Evolutionary conservation across 92 coral and sea anemone genomes (phyloP).

Genomic region (Porites lobata): DNA sequence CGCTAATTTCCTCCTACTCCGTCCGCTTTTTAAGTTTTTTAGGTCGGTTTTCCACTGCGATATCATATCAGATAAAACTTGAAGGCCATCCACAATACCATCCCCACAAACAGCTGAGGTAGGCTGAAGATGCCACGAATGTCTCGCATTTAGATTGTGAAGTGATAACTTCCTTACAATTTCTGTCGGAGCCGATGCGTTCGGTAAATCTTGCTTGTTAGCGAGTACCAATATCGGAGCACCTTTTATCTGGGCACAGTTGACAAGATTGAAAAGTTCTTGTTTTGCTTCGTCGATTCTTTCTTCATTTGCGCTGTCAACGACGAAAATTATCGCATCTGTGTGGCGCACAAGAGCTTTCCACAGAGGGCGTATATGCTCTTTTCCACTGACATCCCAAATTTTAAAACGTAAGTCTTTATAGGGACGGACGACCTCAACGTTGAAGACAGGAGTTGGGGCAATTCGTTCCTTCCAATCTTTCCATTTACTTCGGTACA

Average conservation of each 20-base stretch:
- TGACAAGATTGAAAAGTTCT: constrained; percentile 93
- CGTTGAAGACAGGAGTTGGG: constrained; percentile 96
- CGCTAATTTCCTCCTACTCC: constrained; percentile 64
- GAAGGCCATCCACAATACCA: constrained; percentile 90
- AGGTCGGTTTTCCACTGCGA: constrained; percentile 89
- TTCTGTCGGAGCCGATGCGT: constrained; percentile 86
- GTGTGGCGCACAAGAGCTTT: constrained; percentile 93
- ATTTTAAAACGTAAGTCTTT: constrained; percentile 91
- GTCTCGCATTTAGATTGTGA: constrained; percentile 80
- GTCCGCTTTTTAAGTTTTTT: constrained; percentile 73
- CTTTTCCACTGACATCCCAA: constrained; percentile 99
- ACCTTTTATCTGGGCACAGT: constrained; percentile 94
- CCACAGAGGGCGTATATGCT: constrained; percentile 98
- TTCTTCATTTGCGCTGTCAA: constrained; percentile 91
- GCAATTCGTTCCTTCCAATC: constrained; percentile 72
- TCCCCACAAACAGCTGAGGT: constrained; percentile 94
- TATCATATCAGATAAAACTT: constrained; percentile 91
- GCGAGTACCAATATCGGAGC: constrained; percentile 95
- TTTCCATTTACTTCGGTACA: constrained; percentile 92
- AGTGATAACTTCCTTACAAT: constrained; percentile 81
- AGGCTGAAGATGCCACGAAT: constrained; percentile 96
- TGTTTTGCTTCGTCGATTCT: constrained; percentile 96
- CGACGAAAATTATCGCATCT: constrained; percentile 94
- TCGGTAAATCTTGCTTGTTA: constrained; percentile 94
- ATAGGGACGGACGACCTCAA: constrained; percentile 90